A percentile compares a stretch with the other conserved stretches of the same genome.
phyloP scores from a whole-genome alignment of 2,113 vertebrate species.

The Pyrgilauda ruficollis region DNA sequence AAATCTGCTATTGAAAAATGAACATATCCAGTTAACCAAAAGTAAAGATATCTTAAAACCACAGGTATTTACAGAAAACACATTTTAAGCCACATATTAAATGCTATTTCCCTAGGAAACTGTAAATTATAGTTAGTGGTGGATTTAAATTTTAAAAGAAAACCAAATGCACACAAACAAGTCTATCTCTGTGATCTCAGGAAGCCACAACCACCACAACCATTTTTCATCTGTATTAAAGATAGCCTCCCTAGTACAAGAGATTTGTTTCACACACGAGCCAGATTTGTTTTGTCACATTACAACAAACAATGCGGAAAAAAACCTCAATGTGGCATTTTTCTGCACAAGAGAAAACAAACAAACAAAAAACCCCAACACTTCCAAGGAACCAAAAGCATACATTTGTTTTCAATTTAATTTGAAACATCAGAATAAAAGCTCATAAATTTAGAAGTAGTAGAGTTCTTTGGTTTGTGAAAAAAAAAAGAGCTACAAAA shows the following conservation, averaged over 20 bases:
- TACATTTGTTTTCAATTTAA: neutral
- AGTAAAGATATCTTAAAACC: slow-evolving; percentile 32
- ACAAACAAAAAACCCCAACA: neutral
- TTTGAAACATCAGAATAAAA: neutral
- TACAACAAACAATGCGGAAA: neutral
- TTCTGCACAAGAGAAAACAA: neutral
- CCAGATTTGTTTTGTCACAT: slow-evolving; percentile 29
- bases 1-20: slow-evolving; percentile 1
- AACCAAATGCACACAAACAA: slow-evolving; percentile 41
- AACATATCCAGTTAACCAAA: slow-evolving; percentile 22
- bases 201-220: slow-evolving; percentile 57
- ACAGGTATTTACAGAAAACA: slow-evolving; percentile 47
- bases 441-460: neutral
- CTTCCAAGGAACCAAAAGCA: neutral
- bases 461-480: neutral
- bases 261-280: neutral
- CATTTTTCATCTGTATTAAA: slow-evolving; percentile 27
- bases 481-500: neutral
- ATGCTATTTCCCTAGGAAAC: slow-evolving; percentile 47
- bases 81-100: slow-evolving; percentile 50
- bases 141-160: slow-evolving; percentile 37
- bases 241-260: neutral
- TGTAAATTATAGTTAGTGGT: slow-evolving; percentile 50
- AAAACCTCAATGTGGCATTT: neutral
- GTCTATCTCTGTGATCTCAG: slow-evolving; percentile 15